phyloP scores from a whole-genome alignment of 1,140 invertebrate species.

The Bombus confusus region DNA sequence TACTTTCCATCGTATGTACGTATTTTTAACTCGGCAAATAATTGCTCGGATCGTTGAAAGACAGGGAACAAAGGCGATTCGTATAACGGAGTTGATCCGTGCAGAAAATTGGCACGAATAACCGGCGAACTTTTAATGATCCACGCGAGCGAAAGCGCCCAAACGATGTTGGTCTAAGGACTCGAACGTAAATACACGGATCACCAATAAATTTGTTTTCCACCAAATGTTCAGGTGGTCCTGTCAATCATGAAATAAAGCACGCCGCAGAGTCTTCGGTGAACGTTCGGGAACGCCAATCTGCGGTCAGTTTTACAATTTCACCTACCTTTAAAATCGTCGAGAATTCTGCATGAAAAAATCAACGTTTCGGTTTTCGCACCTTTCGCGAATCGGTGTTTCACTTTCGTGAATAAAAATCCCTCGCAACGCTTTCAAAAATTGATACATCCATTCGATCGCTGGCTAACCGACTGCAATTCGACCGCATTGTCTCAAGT shows the following conservation, averaged over 20 bases:
- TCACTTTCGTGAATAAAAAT: too few species aligned
- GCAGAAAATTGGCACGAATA: constrained; percentile 33
- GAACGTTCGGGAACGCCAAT: not conserved
- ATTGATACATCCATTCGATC: not conserved
- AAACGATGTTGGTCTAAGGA: constrained; percentile 31
- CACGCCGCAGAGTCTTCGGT: not conserved
- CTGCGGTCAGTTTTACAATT: not conserved
- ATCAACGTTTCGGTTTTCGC: not conserved
- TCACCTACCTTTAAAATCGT: not conserved
- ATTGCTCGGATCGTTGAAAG: constrained; percentile 12
- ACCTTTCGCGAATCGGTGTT: not conserved
- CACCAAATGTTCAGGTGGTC: constrained; percentile 14
- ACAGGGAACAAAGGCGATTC: constrained; percentile 6
- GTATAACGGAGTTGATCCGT: constrained; percentile 10
- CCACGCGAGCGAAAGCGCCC: constrained; percentile 17
- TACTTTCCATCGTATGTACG: constrained; percentile 7
- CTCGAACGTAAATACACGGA: constrained; percentile 48
- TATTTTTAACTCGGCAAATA: constrained; percentile 39
- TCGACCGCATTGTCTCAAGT: not conserved
- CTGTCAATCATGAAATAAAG: constrained; percentile 34
- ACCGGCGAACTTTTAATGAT: constrained; percentile 35
- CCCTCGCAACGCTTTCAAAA: not conserved
- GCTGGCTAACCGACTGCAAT: not conserved
- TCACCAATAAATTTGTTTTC: constrained; percentile 43
- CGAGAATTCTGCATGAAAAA: not conserved